Evolutionary conservation across 2,797 vertebrate species (phyloP).

Genomic region (Anguilla megastoma): DNA sequence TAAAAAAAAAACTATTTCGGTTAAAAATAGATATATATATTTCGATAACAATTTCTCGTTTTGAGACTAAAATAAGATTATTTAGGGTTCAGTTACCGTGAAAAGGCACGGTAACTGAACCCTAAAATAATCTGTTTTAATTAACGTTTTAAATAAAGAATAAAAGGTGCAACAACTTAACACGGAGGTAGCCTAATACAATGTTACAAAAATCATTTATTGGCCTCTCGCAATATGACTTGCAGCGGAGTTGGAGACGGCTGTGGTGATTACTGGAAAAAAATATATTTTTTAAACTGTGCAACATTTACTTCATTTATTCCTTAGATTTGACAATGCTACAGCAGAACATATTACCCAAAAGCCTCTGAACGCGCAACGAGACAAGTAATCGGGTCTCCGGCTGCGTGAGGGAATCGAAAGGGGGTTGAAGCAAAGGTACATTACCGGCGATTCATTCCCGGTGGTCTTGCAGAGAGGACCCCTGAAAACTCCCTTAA

Average conservation of each 20-base stretch:
- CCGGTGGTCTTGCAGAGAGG: conserved; percentile 83
- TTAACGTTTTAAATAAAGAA: background rate
- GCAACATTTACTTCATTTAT: background rate
- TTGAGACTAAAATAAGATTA: background rate
- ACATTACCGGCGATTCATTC: conserved; percentile 83
- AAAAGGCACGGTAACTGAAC: background rate
- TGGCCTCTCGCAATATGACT: background rate
- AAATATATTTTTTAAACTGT: background rate
- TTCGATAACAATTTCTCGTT: too few relatives aligned
- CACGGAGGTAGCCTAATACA: background rate
- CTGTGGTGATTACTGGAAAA: background rate
- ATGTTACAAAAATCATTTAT: background rate
- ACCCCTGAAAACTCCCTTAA: conserved; percentile 97
- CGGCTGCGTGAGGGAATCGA: background rate
- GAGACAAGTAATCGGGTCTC: background rate
- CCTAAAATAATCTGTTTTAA: background rate
- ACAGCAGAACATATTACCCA: background rate
- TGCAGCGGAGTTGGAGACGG: background rate
- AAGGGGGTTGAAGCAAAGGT: background rate
- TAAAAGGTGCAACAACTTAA: conserved; percentile 13
- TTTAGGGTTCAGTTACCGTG: too few relatives aligned
- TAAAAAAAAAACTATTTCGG: background rate
- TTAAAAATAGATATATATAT: too few relatives aligned
- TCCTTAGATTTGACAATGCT: background rate
- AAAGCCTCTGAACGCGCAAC: background rate